These are phyloP conservation scores for Anser brachyrhynchus DNA, from an alignment of 2,113 vertebrate species.

Conservation along the genomic window DNA sequence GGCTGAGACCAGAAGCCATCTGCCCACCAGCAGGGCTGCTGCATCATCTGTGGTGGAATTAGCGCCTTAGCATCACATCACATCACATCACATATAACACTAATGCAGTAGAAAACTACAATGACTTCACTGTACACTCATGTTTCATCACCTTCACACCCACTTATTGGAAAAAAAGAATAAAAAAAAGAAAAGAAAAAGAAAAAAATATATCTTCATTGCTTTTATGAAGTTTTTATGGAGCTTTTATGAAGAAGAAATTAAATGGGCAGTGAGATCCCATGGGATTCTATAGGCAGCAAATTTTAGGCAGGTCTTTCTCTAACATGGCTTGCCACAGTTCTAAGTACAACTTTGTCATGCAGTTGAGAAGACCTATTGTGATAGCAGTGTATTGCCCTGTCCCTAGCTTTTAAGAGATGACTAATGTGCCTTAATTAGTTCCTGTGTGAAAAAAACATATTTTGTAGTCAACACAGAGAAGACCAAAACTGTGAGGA, in stretches of 20 bases:
- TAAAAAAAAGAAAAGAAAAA: background rate
- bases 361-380: background rate
- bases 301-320: background rate
- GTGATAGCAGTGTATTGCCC: background rate
- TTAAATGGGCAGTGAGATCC: background rate
- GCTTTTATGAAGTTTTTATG: background rate
- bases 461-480: background rate
- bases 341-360: background rate
- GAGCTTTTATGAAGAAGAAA: conserved; percentile 1
- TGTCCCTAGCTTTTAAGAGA: conserved; percentile 24
- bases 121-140: background rate
- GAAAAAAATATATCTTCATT: background rate
- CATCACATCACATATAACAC: background rate
- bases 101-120: background rate
- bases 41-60: background rate
- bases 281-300: background rate
- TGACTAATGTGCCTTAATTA: conserved; percentile 53
- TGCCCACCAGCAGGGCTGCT: background rate
- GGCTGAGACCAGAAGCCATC: background rate
- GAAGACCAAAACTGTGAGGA: background rate
- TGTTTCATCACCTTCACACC: background rate
- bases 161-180: background rate
- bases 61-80: background rate
- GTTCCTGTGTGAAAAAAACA: conserved; percentile 27
- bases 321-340: background rate